Percentiles rank a stretch among this genome's conserved stretches.
These are phyloP conservation scores for Papilio elwesi DNA, from an alignment of 2,888 invertebrate species.

Conservation along the genomic window DNA sequence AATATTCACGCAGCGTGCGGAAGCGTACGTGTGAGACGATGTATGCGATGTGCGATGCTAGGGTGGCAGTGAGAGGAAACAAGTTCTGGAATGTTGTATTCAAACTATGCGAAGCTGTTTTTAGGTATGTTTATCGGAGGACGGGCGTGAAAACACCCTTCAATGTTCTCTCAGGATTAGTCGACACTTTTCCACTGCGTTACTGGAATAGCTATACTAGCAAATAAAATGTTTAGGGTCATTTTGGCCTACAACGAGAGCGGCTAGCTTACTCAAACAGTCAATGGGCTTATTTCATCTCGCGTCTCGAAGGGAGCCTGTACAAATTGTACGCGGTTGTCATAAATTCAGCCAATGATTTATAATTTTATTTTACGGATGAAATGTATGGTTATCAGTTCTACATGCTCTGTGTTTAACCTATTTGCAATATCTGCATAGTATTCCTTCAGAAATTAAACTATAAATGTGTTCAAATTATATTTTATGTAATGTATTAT, in stretches of 20 bases:
- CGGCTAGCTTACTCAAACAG: conserved; percentile 75
- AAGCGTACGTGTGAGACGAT: conserved; percentile 45
- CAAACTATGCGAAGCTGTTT: conserved; percentile 60
- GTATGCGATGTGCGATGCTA: conserved; percentile 36
- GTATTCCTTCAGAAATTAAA: too few species aligned
- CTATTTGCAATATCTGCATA: too few species aligned
- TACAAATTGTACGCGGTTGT: conserved; percentile 63
- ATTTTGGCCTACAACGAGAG: conserved; percentile 78
- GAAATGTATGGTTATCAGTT: too few species aligned
- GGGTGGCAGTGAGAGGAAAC: conserved; percentile 28
- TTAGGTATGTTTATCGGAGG: conserved; percentile 70
- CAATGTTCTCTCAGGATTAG: conserved; percentile 80
- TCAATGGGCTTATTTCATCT: conserved; percentile 80
- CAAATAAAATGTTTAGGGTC: conserved; percentile 84
- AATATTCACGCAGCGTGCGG: conserved; percentile 61
- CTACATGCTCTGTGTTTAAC: too few species aligned
- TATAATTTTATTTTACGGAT: conserved; percentile 81
- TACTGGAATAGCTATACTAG: conserved; percentile 77
- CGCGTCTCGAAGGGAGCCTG: conserved; percentile 68
- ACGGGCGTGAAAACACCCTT: conserved; percentile 72
- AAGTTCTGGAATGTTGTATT: conserved; percentile 33
- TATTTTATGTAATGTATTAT: too few species aligned
- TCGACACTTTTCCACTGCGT: conserved; percentile 72
- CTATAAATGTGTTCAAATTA: too few species aligned
- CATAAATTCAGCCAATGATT: conserved; percentile 83